phyloP scores from a whole-genome alignment of 2,797 vertebrate species.

The Pangasius krempfi region DNA sequence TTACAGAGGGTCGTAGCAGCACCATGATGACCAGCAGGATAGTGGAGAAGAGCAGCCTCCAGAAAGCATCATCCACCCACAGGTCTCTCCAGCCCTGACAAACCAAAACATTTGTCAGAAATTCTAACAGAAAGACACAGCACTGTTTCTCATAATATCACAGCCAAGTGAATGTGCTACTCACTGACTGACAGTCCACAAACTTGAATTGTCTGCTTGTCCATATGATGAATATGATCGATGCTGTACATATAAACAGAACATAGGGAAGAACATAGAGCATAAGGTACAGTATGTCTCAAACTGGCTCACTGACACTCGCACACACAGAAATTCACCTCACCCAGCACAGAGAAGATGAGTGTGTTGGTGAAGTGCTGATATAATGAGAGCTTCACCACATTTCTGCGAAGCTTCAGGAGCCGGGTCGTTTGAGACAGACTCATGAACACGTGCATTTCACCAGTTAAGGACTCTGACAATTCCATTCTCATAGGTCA shows the following conservation, averaged over 20 bases:
- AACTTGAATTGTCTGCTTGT: constrained; percentile 81
- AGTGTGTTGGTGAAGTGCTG: constrained; percentile 89
- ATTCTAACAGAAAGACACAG: neutral
- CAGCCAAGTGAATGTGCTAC: constrained; percentile 60
- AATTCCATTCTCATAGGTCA: constrained; percentile 45
- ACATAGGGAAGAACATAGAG: neutral
- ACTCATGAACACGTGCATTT: constrained; percentile 83
- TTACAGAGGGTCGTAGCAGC: constrained; percentile 86
- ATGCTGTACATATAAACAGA: constrained; percentile 71
- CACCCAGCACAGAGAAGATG: constrained; percentile 85
- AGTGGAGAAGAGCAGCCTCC: constrained; percentile 87
- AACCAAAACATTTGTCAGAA: neutral
- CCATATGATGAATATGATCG: constrained; percentile 86
- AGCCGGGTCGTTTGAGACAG: constrained; percentile 88
- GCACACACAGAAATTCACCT: constrained; percentile 51
- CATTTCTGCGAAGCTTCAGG: constrained; percentile 86
- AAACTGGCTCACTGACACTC: neutral
- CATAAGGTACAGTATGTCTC: neutral
- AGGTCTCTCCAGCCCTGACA: constrained; percentile 86
- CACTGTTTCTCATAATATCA: neutral
- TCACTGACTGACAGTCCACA: constrained; percentile 84
- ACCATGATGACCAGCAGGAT: constrained; percentile 89
- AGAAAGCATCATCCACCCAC: constrained; percentile 89
- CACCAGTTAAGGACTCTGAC: constrained; percentile 75
- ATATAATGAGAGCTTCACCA: constrained; percentile 86